Base-by-base conservation (phyloP, 2,888 invertebrate species). In the Platerodrilus igneus region DNA sequence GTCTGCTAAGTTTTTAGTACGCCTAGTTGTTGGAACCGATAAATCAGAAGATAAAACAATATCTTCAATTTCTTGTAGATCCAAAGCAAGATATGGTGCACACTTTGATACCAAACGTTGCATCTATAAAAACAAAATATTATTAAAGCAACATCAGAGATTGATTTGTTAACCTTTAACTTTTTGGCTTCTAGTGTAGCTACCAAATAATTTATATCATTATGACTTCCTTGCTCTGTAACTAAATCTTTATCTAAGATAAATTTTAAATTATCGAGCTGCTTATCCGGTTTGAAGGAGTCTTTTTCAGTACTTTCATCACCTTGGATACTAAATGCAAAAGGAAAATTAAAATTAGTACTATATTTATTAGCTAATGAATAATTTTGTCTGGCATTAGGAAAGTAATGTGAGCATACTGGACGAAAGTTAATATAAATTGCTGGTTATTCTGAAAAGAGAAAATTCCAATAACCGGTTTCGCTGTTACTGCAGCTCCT, bases 61-160 rank as follows among this genome's bases (percentile, higher is more conserved):
- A 2, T 72, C 71, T 8, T 69, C 63, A 21, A 75, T 69, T 6
- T 73, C 72, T 41, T 66, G 63, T 18, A 75, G 67, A 41, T 68
- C 69, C 40, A 79, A 57, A 0, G 77, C 75, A 26, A 78, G 61
- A 59, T 77, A 76, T 0, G 80, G 79, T 0, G 78, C 78, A 0
- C 78, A 74, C 26, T 70, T 64, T 3, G 65, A 67, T 2, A 79
- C 76, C 9, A 73, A 70, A 10, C 65, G 58, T n/a, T 62, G 55
- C 72, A 77, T 74, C 75, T 78, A 55, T 6, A 57, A 59, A 50
- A 52, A 16, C 2, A 42, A 31, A 20, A 22, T 34, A 29, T 31
- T 26, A 30, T 27, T 23, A 30, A 39, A 15, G 19, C 11, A 18
- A 26, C 19, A 20, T 30, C 10, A 22, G 10, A 22, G 9, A 25